Percentiles rank a stretch among this genome's conserved stretches.
Conservation (phyloP, 2,888 invertebrate genomes). For the Torymus tubicola region DNA sequence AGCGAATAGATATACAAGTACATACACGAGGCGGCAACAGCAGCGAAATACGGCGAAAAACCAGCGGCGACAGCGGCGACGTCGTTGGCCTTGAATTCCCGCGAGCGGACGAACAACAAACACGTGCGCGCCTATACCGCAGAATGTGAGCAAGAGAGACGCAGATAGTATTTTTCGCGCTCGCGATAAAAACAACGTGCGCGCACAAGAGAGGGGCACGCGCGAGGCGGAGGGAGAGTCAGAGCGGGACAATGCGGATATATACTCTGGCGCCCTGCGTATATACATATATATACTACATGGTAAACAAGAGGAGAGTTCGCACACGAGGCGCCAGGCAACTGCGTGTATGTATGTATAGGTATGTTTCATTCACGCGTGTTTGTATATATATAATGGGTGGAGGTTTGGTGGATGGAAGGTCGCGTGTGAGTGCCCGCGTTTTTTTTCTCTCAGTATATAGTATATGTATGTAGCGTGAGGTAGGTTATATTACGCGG, state of each 20-base stretch:
- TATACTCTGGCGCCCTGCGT: conserved; percentile 2
- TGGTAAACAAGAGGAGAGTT: conserved; percentile 33
- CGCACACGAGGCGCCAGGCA: too few relatives aligned
- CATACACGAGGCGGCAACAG: conserved; percentile 14
- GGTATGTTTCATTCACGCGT: too few relatives aligned
- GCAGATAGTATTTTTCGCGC: conserved; percentile 33
- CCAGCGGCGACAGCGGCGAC: conserved; percentile 17
- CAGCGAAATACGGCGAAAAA: neutral
- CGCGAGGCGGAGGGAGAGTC: neutral
- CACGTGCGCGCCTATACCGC: neutral
- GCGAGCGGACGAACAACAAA: conserved; percentile 49
- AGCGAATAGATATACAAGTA: conserved; percentile 32
- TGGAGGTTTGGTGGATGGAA: too few relatives aligned
- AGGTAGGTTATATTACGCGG: too few relatives aligned
- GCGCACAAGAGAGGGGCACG: neutral
- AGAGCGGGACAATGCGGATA: conserved; percentile 19
- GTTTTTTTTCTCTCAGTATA: too few relatives aligned
- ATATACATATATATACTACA: neutral
- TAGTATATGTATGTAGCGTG: too few relatives aligned
- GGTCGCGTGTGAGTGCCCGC: too few relatives aligned
- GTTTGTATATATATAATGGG: too few relatives aligned
- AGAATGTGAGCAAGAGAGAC: neutral
- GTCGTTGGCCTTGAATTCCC: conserved; percentile 49
- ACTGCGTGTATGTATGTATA: too few relatives aligned
- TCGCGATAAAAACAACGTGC: conserved; percentile 36